Evolutionary conservation across 1,140 invertebrate genomes (phyloP), one percentile per base, ranked within the genome.

Genomic region (Lycorma delicatula): DNA sequence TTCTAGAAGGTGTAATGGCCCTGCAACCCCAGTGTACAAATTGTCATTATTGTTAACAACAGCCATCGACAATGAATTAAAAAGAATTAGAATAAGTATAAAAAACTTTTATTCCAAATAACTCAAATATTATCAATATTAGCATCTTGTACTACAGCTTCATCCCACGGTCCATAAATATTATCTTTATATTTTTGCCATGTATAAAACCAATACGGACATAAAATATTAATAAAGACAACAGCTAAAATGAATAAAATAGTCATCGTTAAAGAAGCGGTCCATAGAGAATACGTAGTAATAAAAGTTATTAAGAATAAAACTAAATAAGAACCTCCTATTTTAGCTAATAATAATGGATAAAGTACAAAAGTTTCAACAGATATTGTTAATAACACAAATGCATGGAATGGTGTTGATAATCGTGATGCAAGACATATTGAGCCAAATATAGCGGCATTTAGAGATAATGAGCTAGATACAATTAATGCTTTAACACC

Each of bases 81-180:
- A n/a, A n/a, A n/a, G n/a, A n/a, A n/a, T n/a, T n/a, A n/a, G n/a
- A n/a, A n/a, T n/a, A n/a, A n/a, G n/a, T n/a, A n/a, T n/a, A n/a
- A n/a, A n/a, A n/a, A n/a, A n/a, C n/a, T n/a, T n/a, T n/a, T n/a
- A n/a, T n/a, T n/a, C n/a, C n/a, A n/a, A n/a, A n/a, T n/a, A n/a
- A n/a, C n/a, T n/a, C n/a, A n/a, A n/a, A n/a, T n/a, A n/a, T n/a
- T n/a, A n/a, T n/a, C n/a, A n/a, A n/a, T n/a, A n/a, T 44, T 44
- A 44, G 23, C 23, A 22, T 44, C 41, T 11, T 31, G 50, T 2
- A 79, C 73, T 12, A 89, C 77, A 36, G 92, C 92, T 70, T 96
- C 93, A 75, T 96, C 93, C 93, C 93, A 97, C 4, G 93, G 93
- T 1, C 93, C 93, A 74, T 95, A 87, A 64, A 94, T 95, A 71